Conservation (phyloP, 1,140 invertebrate genomes). For the Brachionus calyciflorus region DNA sequence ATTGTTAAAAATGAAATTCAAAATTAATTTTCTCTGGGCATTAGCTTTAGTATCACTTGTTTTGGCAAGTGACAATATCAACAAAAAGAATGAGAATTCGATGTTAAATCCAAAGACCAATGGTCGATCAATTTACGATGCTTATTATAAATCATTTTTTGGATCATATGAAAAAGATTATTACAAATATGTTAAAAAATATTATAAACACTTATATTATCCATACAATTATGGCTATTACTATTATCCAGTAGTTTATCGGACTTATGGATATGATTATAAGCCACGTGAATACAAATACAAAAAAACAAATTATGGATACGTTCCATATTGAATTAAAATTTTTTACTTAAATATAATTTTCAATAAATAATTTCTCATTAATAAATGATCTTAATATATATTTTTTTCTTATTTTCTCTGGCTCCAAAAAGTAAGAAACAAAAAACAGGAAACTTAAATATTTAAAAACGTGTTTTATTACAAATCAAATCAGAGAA, state of each 20-base stretch:
- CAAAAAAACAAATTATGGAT: conserved; percentile 11
- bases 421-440: too few relatives aligned
- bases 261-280: background rate
- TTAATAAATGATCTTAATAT: background rate
- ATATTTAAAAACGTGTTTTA: too few relatives aligned
- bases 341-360: background rate
- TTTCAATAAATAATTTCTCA: conserved; percentile 9
- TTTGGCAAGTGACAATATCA: too few relatives aligned
- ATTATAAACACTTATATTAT: background rate
- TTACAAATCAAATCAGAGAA: too few relatives aligned
- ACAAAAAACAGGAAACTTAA: too few relatives aligned
- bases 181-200: background rate
- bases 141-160: background rate
- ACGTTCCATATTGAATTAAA: background rate
- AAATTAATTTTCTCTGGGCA: too few relatives aligned
- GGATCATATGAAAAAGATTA: background rate
- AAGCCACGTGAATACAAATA: background rate
- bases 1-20: too few relatives aligned
- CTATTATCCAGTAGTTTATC: background rate
- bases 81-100: background rate
- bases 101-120: background rate
- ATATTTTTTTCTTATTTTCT: too few relatives aligned
- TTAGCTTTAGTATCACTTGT: background rate
- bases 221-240: background rate
- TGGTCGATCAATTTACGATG: background rate